Evolutionary conservation across 1,140 invertebrate species (phyloP).

Genomic region (Mercenaria mercenaria): DNA sequence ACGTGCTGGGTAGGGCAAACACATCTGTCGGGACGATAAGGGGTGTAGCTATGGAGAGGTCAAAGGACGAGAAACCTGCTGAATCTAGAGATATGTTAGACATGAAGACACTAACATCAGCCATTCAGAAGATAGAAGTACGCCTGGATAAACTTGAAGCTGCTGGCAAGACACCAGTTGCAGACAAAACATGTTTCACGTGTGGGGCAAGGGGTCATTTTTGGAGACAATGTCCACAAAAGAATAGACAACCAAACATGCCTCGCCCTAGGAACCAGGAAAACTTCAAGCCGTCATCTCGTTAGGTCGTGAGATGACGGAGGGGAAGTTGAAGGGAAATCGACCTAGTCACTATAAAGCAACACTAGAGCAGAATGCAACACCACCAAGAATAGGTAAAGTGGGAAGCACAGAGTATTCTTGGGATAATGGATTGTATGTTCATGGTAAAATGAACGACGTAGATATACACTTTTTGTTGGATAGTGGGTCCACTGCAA

Average conservation of each 20-base stretch:
- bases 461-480: background rate
- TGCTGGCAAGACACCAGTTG: background rate
- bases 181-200: background rate
- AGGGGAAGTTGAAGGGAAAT: background rate
- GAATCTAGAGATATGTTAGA: background rate
- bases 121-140: background rate
- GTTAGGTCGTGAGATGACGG: slow-evolving; percentile 11
- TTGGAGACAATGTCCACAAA: background rate
- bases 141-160: slow-evolving; percentile 14
- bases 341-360: background rate
- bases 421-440: background rate
- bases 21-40: slow-evolving; percentile 77
- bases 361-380: background rate
- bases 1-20: slow-evolving; percentile 59
- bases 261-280: background rate
- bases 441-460: background rate
- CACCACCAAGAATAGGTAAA: background rate
- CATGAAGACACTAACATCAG: background rate
- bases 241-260: background rate
- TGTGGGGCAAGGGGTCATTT: slow-evolving; percentile 6
- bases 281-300: slow-evolving; percentile 3
- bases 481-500: background rate
- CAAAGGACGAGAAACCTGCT: background rate
- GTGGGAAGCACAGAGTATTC: background rate
- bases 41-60: slow-evolving; percentile 73